Base-by-base conservation (phyloP, 2,888 invertebrate genomes). In the Priocnemis perturbator region DNA sequence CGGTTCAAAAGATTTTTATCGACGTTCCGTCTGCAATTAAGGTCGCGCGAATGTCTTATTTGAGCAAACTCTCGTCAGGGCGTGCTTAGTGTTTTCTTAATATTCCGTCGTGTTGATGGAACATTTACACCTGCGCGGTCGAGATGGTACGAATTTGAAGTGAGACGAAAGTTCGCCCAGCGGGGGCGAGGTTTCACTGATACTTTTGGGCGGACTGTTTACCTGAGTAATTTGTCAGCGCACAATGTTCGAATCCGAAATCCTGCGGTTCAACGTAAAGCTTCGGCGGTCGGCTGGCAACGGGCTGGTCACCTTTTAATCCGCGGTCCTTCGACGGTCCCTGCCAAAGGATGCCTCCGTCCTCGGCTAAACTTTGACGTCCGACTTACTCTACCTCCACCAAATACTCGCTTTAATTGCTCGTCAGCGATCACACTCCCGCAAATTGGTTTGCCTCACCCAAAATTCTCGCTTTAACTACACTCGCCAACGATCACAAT, bases 201-300 rank as follows among this genome's bases (percentile, higher is more conserved):
- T 70, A 73, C 70, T 57, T 81, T 74, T 72, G 82, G 85, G 84
- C 84, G 84, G 85, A 81, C 81, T 86, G 83, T 87, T 87, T 87
- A 86, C 85, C 84, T 83, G 86, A 81, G 81, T 83, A 87, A 87
- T 86, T 87, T 86, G 86, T 85, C 85, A 83, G 81, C 55, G 71
- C 69, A 85, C 81, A 85, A 87, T 84, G 76, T 79, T 64, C 71
- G 69, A 69, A 74, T 79, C 66, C 67, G 60, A 73, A 79, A 81
- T 77, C 78, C 70, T 74, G 47, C 60, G 69, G 58, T 56, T 69
- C 70, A 63, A 64, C 61, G 68, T 74, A 66, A 67, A 69, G 48
- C 65, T 69, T 50, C n/a, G 58, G 57, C 47, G 68, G 50, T 55
- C 57, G 45, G 57, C 60, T 57, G n/a, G 68, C 61, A 58, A 19